Conservation (phyloP, 1,140 invertebrate species). For the Spodoptera litura region DNA sequence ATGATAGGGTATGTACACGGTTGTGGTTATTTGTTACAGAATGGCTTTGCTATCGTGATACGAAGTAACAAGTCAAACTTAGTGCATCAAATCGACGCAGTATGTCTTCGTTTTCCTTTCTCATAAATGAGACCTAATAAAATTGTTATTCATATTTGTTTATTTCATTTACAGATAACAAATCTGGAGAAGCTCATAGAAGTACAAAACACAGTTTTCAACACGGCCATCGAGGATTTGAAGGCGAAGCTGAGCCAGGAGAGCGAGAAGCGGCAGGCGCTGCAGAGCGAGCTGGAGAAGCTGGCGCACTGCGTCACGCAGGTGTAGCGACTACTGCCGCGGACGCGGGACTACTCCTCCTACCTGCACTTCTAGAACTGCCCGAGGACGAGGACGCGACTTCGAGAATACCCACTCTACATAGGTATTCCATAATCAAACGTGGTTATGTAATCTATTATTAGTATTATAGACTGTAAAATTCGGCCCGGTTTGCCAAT, state of each 20-base stretch:
- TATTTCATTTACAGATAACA: constrained; percentile 77
- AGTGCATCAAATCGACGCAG: too few relatives aligned
- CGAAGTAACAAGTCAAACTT: too few relatives aligned
- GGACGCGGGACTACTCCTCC: constrained; percentile 49
- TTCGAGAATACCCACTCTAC: not conserved
- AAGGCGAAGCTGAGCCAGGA: constrained; percentile 85
- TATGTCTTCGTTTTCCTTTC: too few relatives aligned
- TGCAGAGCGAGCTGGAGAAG: constrained; percentile 88
- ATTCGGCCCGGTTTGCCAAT: too few relatives aligned
- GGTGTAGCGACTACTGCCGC: constrained; percentile 75
- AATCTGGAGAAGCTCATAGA: constrained; percentile 87
- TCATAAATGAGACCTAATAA: too few relatives aligned
- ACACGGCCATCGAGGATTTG: constrained; percentile 86
- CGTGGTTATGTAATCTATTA: too few relatives aligned
- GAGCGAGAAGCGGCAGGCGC: constrained; percentile 86
- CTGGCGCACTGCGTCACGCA: constrained; percentile 88
- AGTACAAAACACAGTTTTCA: constrained; percentile 86
- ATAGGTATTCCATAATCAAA: too few relatives aligned
- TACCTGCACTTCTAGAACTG: constrained; percentile 51
- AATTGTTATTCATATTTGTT: too few relatives aligned
- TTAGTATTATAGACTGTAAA: too few relatives aligned
- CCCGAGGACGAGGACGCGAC: not conserved
- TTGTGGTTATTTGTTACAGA: not conserved
- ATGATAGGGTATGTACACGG: constrained; percentile 70
- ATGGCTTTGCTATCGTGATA: too few relatives aligned